These are phyloP conservation scores for Loxodonta africana DNA, from an alignment of 2,113 vertebrate genomes.

Conservation along the genomic window DNA sequence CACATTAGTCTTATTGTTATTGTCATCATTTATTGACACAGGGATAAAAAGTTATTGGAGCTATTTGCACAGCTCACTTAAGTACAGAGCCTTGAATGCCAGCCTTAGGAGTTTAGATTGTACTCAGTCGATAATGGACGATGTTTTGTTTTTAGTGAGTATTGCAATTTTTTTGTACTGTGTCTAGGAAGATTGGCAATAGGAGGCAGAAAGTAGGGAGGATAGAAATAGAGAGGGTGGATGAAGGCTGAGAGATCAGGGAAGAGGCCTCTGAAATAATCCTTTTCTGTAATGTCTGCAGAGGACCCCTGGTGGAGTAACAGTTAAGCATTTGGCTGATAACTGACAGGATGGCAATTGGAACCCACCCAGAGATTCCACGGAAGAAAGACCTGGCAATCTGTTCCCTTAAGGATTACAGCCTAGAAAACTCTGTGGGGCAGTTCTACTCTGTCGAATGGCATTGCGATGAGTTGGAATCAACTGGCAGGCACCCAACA, in stretches of 20 bases:
- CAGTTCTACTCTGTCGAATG: not conserved
- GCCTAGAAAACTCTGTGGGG: not conserved
- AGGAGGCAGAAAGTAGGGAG: not conserved
- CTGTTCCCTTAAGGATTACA: not conserved
- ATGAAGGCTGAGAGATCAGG: not conserved
- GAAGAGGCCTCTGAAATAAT: not conserved
- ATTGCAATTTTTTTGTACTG: not conserved
- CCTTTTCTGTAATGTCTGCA: not conserved
- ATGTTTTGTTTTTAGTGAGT: not conserved
- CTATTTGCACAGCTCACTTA: not conserved
- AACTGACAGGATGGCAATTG: not conserved
- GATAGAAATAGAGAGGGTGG: not conserved
- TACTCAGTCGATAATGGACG: not conserved
- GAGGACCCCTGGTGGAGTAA: not conserved
- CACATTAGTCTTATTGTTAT: not conserved
- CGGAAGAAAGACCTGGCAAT: not conserved
- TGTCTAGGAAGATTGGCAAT: not conserved
- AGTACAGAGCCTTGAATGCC: not conserved
- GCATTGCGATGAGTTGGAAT: not conserved
- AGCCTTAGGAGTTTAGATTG: not conserved
- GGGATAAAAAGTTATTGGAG: slow-evolving; percentile 36
- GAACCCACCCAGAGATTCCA: not conserved
- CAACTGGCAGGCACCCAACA: not conserved
- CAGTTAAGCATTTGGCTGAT: not conserved
- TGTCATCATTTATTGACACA: not conserved